Base-by-base conservation (phyloP, 2,888 invertebrate genomes). In the Julus scandinavius region DNA sequence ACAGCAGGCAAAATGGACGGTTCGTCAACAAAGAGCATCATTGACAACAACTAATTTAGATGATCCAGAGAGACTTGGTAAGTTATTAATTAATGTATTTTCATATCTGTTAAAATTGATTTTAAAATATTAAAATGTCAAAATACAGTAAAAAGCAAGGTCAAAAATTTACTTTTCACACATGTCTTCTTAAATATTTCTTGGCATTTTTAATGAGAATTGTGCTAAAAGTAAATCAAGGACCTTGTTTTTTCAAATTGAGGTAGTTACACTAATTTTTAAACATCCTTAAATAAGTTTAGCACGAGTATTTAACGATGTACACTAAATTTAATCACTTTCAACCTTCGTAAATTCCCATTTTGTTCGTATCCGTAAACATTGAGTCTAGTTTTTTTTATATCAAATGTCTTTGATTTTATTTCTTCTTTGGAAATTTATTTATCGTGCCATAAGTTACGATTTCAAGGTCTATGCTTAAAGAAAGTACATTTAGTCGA, bases 331-430 rank as follows among this genome's bases (percentile, higher is more conserved):
- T 2, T 4, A n/a, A 63, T 29, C 5, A 29, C 29, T 72, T 72
- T 72, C 29, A 63, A 29, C 72, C 72, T 72, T 72, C 72, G 72
- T 11, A 72, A 72, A 72, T 29, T 72, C 72, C 72, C 72, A 72
- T 72, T 72, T 72, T 2, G 72, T 72, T 72, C 72, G 29, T 29
- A 72, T 72, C 72, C 72, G 72, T 72, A 29, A 29, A 6, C 20
- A n/a, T n/a, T n/a, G 20, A 63, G 9, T 2, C 15, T n/a, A 15
- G 63, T 29, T 29, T 72, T 72, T 72, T 72, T n/a, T n/a, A n/a
- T n/a, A n/a, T 72, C 17, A 3, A 63, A 63, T 0, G 20, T 72
- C 11, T 72, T 29, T 72, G 6, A 72, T n/a, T 72, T 72, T 29
- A 72, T n/a, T 72, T 72, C 29, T n/a, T 72, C 9, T n/a, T 29